A percentile compares a stretch with the other conserved stretches of the same genome.
Conservation (phyloP, 2,888 invertebrate genomes). For the Tenthredo mesomela region DNA sequence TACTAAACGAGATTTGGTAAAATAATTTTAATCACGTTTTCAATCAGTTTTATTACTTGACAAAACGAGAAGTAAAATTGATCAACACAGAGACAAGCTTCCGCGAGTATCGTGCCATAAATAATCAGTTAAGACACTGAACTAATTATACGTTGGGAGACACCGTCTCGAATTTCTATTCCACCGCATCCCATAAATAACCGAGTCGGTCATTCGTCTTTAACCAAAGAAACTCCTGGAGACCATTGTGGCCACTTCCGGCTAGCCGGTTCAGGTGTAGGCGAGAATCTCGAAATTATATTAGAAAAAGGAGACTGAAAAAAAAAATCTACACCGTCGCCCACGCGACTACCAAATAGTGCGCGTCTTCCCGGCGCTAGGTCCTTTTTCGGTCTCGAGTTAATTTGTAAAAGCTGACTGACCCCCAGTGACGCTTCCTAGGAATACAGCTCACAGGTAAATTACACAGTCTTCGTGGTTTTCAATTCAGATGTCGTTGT, state of each 20-base stretch:
- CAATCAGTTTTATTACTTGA: background rate
- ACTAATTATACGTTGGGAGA: slow-evolving; percentile 20
- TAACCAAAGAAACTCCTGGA: slow-evolving; percentile 4
- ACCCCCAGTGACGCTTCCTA: slow-evolving; percentile 25
- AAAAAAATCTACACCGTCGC: background rate
- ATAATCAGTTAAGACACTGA: background rate
- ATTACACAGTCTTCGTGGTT: background rate
- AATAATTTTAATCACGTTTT: background rate
- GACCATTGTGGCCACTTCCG: slow-evolving; percentile 39
- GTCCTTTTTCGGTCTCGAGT: slow-evolving; percentile 30
- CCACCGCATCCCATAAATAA: slow-evolving; percentile 36
- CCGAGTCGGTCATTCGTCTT: slow-evolving; percentile 19
- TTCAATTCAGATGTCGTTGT: slow-evolving; percentile 11
- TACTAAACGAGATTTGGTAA: background rate
- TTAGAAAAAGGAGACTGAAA: slow-evolving; percentile 26
- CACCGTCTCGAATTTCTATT: slow-evolving; percentile 20
- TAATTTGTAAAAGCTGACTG: slow-evolving; percentile 23
- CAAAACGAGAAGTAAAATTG: background rate
- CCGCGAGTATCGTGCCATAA: background rate
- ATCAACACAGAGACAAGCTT: background rate
- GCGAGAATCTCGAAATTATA: slow-evolving; percentile 38
- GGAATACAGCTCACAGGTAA: background rate
- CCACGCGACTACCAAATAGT: slow-evolving; percentile 30
- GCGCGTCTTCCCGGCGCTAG: slow-evolving; percentile 6
- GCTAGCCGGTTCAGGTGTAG: slow-evolving; percentile 15